Base-by-base conservation (phyloP, 2,797 vertebrate species). In the Rhadinocentrus ornatus region DNA sequence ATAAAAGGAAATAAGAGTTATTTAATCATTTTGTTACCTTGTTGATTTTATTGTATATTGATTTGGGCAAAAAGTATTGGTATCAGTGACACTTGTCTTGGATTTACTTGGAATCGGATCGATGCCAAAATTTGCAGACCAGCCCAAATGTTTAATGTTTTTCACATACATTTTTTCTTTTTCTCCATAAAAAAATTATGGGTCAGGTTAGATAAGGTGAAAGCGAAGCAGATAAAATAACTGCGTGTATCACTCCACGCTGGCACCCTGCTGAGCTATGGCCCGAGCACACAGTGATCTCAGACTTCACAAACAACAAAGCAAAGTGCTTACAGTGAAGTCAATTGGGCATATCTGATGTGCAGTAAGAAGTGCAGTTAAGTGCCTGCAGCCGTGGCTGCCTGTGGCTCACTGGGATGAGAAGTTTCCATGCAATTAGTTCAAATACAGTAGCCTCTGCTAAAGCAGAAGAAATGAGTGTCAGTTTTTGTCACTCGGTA, bases 381-480 rank as follows among this genome's bases (percentile, higher is more conserved):
- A 84, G 55, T 39, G 86, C 87, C 86, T 88, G 64, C 20, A 65
- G 85, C 73, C 85, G 84, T 60, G 81, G 76, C 71, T 70, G 83
- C 79, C 75, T 84, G 56, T 37, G 34, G 71, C 75, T 85, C 67
- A 6, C 75, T 62, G 68, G 73, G 77, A 71, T 34, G 53, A 82
- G 75, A 88, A 54, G 73, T 81, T 88, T 86, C 78, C 66, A 26
- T 79, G 85, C 87, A 89, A 90, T 93, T 90, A 88, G 77, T 71
- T 80, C 69, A 87, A 81, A 82, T 62, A 32, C 31, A 32, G 31
- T 32, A 71, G 81, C 74, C 62, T 87, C 73, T 41, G 69, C 71
- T 50, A 68, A 85, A 71, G 66, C 75, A 59, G 71, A 73, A 85
- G 62, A 73, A 76, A 65, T 24, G 68, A 70, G 81, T 84, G 86